phyloP scores from a whole-genome alignment of 1,140 invertebrate genomes.

The Zaprionus nigranus region DNA sequence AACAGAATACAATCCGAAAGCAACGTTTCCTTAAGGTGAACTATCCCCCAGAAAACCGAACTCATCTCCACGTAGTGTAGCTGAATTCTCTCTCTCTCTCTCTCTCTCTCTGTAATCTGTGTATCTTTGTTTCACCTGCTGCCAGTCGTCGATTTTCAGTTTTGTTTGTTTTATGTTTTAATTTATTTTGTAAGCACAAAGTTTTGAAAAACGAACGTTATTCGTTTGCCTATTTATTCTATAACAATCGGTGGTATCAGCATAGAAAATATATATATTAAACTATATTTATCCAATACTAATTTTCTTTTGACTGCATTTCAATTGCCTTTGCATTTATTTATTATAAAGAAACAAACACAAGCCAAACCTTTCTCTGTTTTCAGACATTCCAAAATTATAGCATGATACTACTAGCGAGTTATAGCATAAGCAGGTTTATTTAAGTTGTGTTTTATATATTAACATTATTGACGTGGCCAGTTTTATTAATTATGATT shows the following conservation, averaged over 20 bases:
- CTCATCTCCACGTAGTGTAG: slow-evolving; percentile 63
- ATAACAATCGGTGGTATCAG: slow-evolving; percentile 7
- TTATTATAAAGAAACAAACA: slow-evolving; percentile 6
- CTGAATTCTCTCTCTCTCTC: slow-evolving; percentile 55
- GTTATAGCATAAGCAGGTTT: background rate
- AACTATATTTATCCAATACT: background rate
- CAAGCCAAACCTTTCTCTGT: slow-evolving; percentile 5
- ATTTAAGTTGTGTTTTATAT: background rate
- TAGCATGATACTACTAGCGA: background rate
- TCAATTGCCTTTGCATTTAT: slow-evolving; percentile 19
- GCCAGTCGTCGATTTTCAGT: slow-evolving; percentile 43
- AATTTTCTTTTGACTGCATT: background rate
- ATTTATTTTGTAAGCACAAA: slow-evolving; percentile 9
- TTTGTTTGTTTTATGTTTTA: slow-evolving; percentile 41
- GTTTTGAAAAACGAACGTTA: background rate
- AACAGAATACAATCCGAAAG: slow-evolving; percentile 44
- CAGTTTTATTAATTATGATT: slow-evolving; percentile 29
- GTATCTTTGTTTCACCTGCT: slow-evolving; percentile 24
- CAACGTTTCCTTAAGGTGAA: slow-evolving; percentile 58
- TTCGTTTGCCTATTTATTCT: background rate
- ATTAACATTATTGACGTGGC: slow-evolving; percentile 10
- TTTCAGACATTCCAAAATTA: slow-evolving; percentile 21
- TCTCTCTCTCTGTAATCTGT: slow-evolving; percentile 13
- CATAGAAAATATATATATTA: background rate
- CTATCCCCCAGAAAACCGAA: slow-evolving; percentile 8